Evolutionary conservation across 1,140 invertebrate species (phyloP), one percentile per base, ranked within the genome.

Genomic region (Rhopalosiphum maidis): DNA sequence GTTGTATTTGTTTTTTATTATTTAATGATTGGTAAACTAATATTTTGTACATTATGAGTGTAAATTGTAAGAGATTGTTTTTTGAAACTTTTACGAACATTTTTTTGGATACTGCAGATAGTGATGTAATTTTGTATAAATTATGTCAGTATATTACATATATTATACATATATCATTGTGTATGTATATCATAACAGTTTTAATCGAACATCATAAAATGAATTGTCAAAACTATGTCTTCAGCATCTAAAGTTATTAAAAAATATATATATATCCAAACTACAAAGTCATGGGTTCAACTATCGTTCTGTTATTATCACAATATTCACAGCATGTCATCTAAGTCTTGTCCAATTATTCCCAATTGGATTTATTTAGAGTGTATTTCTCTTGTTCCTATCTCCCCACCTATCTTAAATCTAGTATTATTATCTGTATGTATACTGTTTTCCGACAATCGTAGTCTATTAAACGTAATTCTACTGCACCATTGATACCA

Each of bases 341-440:
- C 30, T n/a, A 48, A 82, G n/a, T 15, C 18, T 46, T 30, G 35
- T 92, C 77, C 77, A 92, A 92, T 92, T 48, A 92, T 83, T 92
- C 68, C 22, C 77, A 83, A 83, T 92, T 51, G 41, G 77, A 92
- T 48, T 83, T 51, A 48, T 68, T 60, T 68, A 91, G 68, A 51
- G 68, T 91, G 9, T n/a, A 15, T 37, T 21, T 54, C n/a, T 43
- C n/a, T 35, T 54, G 4, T 37, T 22, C 2, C n/a, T 23, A 89
- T 54, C 35, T 23, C 22, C 18, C 85, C 22, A 9, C 23, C 41
- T 43, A 46, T 46, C 9, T 46, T 87, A 35, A 89, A 54, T 22
- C 87, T 48, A 37, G 9, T 88, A 37, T n/a, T 23, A 25, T 89
- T 54, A 37, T 41, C 21, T 35, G 35, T 51, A 54, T 88, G 48